Evolutionary conservation across 2,888 invertebrate species (phyloP), one percentile per base, ranked within the genome.

Genomic region (Onthophagus sagittarius): DNA sequence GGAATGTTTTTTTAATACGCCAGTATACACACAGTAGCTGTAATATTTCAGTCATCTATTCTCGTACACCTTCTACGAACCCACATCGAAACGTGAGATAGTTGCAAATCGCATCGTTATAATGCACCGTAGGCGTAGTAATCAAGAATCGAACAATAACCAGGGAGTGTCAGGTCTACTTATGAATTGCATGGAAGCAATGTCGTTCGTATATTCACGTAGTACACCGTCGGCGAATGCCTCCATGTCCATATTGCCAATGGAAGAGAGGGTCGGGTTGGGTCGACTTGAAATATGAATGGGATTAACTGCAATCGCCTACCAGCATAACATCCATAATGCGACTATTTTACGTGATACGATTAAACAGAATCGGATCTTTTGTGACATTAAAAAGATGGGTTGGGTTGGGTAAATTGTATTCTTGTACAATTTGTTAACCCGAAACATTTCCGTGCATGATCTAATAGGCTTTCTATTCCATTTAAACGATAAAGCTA

Each of bases 261-360:
- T 53, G 39, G 39, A 53, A 53, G 39, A 23, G 23, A 23, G 23
- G 6, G n/a, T n/a, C n/a, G n/a, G n/a, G n/a, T n/a, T n/a, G 39
- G 39, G 11, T 53, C 39, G 39, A 53, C 39, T 53, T 71, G 74
- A 78, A 78, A 78, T 79, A 78, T 78, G 79, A 79, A 78, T 79
- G 79, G 23, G 77, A 79, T 79, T 78, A 79, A 79, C 77, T 77
- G 79, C 75, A 73, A 72, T 69, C 62, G 73, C 32, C 33, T 73
- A 74, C 74, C 74, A 74, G 74, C 74, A 74, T 71, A 71, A 71
- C 71, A 71, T 71, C 69, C 13, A 71, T 71, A 74, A 74, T 74
- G 73, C 23, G 70, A 62, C 5, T 71, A 53, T 13, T 70, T 71
- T 70, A 33, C 73, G 73, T 73, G 73, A 71, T 53, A 13, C 39